A percentile compares a stretch with the other conserved stretches of the same genome.
Evolutionary conservation across 2,888 invertebrate species (phyloP).

Genomic region (Xestia rhomboidea): DNA sequence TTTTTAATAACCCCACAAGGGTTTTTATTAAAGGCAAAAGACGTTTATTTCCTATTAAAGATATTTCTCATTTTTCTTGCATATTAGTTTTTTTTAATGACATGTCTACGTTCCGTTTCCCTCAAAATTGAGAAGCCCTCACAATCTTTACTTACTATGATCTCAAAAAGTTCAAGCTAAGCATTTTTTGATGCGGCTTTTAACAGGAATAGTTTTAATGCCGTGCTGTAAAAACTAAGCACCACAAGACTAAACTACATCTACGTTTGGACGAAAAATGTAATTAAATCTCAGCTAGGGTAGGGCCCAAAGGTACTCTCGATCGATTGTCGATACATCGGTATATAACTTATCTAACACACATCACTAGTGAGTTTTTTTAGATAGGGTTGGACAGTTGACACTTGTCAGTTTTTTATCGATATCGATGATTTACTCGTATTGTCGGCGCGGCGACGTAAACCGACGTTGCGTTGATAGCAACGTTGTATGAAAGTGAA

Average conservation of each 20-base stretch:
- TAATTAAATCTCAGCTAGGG: slow-evolving; percentile 82
- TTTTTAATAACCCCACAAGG: neutral
- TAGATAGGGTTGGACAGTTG: slow-evolving; percentile 52
- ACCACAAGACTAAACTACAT: slow-evolving; percentile 80
- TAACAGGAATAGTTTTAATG: slow-evolving; percentile 55
- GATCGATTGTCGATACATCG: slow-evolving; percentile 76
- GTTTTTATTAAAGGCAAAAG: neutral
- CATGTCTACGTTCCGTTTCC: neutral
- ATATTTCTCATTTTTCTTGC: neutral
- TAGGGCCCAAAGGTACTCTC: slow-evolving; percentile 76
- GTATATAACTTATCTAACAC: slow-evolving; percentile 55
- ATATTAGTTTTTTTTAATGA: neutral
- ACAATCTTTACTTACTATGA: slow-evolving; percentile 42
- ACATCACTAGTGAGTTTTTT: slow-evolving; percentile 59
- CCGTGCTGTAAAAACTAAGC: slow-evolving; percentile 84
- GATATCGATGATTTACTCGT: slow-evolving; percentile 57
- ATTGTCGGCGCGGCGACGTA: slow-evolving; percentile 50
- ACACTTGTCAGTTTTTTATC: slow-evolving; percentile 43
- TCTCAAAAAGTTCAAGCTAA: slow-evolving; percentile 63
- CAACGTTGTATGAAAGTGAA: slow-evolving; percentile 59
- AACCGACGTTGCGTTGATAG: slow-evolving; percentile 18
- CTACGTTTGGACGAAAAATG: slow-evolving; percentile 89
- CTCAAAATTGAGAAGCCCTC: slow-evolving; percentile 43
- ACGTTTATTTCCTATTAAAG: neutral
- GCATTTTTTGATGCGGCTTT: slow-evolving; percentile 55